Conservation (phyloP, 30 jellyfish, hydroid and myxozoan genomes). For the Hydractinia symbiolongicarpus region DNA sequence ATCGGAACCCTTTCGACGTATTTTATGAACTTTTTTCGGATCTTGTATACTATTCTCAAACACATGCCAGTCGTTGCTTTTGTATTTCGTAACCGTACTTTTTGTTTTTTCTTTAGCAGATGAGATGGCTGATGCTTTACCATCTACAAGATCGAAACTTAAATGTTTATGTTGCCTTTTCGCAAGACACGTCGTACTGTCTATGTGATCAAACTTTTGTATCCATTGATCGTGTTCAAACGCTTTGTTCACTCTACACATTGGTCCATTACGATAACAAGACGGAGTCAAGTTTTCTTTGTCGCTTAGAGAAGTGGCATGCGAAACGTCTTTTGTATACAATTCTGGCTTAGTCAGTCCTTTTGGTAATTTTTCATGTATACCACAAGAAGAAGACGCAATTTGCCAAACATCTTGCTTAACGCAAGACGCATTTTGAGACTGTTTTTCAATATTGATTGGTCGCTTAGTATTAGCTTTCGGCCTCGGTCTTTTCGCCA, state of each 20-base stretch:
- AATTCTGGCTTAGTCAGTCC: background rate
- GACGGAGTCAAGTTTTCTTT: background rate
- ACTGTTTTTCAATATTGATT: background rate
- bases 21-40: constrained; percentile 10
- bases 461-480: constrained; percentile 4
- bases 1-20: background rate
- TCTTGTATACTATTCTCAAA: constrained; percentile 14
- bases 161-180: background rate
- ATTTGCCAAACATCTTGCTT: background rate
- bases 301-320: background rate
- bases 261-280: background rate
- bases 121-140: background rate
- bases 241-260: background rate
- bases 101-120: constrained; percentile 13
- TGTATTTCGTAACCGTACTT: background rate
- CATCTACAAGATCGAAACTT: background rate
- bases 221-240: background rate
- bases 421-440: constrained; percentile 2
- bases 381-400: background rate
- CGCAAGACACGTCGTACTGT: background rate
- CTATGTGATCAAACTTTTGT: background rate
- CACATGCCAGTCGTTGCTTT: constrained; percentile 6
- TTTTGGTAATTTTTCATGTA: background rate
- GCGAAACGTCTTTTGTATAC: background rate
- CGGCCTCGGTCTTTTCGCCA: constrained; percentile 7